Base-by-base conservation (phyloP, 2,113 vertebrate species). In the Entelurus aequoreus region DNA sequence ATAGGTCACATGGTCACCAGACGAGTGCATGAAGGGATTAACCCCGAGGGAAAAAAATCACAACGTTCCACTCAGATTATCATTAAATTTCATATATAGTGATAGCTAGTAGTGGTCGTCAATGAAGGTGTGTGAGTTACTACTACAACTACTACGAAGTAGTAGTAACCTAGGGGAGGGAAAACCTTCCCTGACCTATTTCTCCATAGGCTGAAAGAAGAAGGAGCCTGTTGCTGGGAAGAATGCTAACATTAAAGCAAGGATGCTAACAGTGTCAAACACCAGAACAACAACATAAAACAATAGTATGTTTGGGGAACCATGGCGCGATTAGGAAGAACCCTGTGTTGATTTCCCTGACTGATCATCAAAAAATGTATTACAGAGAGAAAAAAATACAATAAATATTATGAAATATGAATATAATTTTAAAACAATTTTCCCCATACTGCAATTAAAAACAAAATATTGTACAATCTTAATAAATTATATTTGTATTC, bases 141-240 rank as follows among this genome's bases (percentile, higher is more conserved):
- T 9, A 71, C 37, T 28, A 65, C 6, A 2, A 3, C 40, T 42
- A 28, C 28, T 28, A 28, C 28, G 2, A 28, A 28, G 28, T 28
- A 28, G 28, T 28, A 28, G 28, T 28, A 60, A 53, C 46, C 59
- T 49, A 35, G 55, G 21, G 50, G 48, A 72, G 21, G 57, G 52
- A 72, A 75, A 60, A 35, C 49, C 71, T 49, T 59, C 44, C 49
- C 65, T 87, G 86, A 89, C 83, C 87, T 63, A 85, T 77, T 87
- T 89, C 66, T 56, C 37, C 54, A 65, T 53, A 55, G 49, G 54
- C 66, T 76, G 70, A 75, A 42, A 14, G 10, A 47, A 48, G 21
- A 21, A 54, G 36, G 21, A 60, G 38, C 47, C 71, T 75, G 80
- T 78, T 83, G 63, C 72, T 69, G 67, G 64, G 79, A 81, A 64